phyloP scores from a whole-genome alignment of 2,888 invertebrate genomes.

The Lasioglossum morio region DNA sequence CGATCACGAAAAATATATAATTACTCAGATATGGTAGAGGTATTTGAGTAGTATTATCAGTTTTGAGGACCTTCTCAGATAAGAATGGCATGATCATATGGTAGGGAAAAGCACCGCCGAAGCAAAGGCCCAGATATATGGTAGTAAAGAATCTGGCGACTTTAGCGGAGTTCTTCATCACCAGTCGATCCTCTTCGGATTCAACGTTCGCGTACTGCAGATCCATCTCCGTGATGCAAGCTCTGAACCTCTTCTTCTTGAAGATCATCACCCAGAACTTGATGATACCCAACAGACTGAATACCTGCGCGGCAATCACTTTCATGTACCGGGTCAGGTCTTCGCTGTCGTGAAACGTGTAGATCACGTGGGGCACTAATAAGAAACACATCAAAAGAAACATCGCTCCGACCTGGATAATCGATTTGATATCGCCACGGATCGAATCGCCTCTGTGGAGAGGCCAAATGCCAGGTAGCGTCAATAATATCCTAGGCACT shows the following conservation, averaged over 20 bases:
- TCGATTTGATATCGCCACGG: conserved; percentile 56
- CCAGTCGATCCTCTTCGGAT: conserved; percentile 73
- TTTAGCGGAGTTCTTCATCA: conserved; percentile 78
- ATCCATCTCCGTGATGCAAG: conserved; percentile 76
- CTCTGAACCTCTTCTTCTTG: conserved; percentile 73
- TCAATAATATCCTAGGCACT: conserved; percentile 75
- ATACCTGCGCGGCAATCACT: conserved; percentile 76
- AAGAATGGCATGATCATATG: conserved; percentile 77
- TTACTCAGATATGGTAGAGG: conserved; percentile 73
- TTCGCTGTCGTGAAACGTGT: conserved; percentile 78
- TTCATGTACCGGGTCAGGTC: conserved; percentile 80
- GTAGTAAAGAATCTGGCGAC: conserved; percentile 77
- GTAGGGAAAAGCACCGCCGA: conserved; percentile 80
- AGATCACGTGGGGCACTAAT: conserved; percentile 77
- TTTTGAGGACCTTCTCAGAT: conserved; percentile 57
- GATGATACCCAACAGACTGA: conserved; percentile 77
- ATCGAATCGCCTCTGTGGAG: conserved; percentile 70
- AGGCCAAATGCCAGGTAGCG: conserved; percentile 80
- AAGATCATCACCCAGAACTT: conserved; percentile 80
- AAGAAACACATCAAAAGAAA: conserved; percentile 79
- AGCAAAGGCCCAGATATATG: conserved; percentile 76
- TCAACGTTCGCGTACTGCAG: conserved; percentile 74
- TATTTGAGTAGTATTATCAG: conserved; percentile 67
- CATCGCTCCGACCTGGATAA: conserved; percentile 69
- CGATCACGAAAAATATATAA: conserved; percentile 72